Conservation (phyloP, 2,113 vertebrate species). For the Oryzias woworae region DNA sequence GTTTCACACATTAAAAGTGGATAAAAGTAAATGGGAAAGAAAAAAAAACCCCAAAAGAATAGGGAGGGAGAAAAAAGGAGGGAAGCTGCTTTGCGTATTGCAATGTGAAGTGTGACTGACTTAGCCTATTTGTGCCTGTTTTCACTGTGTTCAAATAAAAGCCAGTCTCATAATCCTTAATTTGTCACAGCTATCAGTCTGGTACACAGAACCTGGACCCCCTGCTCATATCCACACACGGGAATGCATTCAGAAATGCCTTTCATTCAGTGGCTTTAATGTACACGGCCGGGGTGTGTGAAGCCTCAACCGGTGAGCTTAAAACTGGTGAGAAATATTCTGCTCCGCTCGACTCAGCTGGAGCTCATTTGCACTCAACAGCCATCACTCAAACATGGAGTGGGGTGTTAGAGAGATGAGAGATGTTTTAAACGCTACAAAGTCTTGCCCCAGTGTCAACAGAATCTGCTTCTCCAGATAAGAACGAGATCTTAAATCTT, state of each 20-base stretch:
- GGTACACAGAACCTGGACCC: slow-evolving; percentile 39
- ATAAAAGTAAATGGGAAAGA: slow-evolving; percentile 52
- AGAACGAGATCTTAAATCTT: slow-evolving; percentile 15
- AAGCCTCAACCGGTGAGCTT: slow-evolving; percentile 31
- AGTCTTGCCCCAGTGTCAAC: slow-evolving; percentile 8
- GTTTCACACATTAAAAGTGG: slow-evolving; percentile 62
- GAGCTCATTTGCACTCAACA: slow-evolving; percentile 48
- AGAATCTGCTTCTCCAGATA: slow-evolving; percentile 23
- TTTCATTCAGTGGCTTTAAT: slow-evolving; percentile 43
- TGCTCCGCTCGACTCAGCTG: slow-evolving; percentile 32
- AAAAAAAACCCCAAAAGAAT: slow-evolving; percentile 19
- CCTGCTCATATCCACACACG: slow-evolving; percentile 35
- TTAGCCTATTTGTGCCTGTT: slow-evolving; percentile 46
- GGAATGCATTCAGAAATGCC: slow-evolving; percentile 37
- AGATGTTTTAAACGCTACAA: slow-evolving; percentile 31
- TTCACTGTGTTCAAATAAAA: slow-evolving; percentile 56
- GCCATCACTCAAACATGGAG: slow-evolving; percentile 38
- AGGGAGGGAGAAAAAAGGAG: slow-evolving; percentile 17
- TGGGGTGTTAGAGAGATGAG: slow-evolving; percentile 27
- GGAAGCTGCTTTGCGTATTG: slow-evolving; percentile 36
- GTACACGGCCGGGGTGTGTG: slow-evolving; percentile 40
- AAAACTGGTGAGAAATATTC: slow-evolving; percentile 48
- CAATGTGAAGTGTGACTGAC: slow-evolving; percentile 62
- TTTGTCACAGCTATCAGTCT: slow-evolving; percentile 60
- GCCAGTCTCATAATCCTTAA: slow-evolving; percentile 51